Evolutionary conservation across 2,113 vertebrate species (phyloP).

Genomic region (Potamarius usumacintae): DNA sequence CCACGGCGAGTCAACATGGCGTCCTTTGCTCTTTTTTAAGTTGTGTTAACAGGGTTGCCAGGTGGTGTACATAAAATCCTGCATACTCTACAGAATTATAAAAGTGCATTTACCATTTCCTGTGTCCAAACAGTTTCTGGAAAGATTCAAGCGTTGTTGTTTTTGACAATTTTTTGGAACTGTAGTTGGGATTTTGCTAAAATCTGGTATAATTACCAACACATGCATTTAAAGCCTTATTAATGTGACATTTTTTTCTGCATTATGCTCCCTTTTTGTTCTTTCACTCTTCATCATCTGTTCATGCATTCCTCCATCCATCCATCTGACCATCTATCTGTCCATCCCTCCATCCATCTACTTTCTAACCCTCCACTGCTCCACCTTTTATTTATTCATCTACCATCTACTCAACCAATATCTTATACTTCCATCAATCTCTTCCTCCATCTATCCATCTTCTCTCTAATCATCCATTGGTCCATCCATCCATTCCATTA

Average conservation of each 20-base stretch:
- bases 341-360: background rate
- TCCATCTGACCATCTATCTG: background rate
- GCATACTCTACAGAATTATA: background rate
- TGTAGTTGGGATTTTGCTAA: too few species aligned
- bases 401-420: too few species aligned
- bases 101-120: too few species aligned
- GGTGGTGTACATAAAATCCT: background rate
- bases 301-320: background rate
- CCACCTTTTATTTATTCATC: background rate
- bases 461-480: too few species aligned
- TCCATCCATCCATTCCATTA: background rate
- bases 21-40: background rate
- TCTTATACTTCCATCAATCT: background rate
- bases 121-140: too few species aligned
- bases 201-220: too few species aligned
- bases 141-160: too few species aligned
- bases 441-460: background rate
- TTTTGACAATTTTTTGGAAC: too few species aligned
- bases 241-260: too few species aligned
- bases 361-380: background rate
- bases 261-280: too few species aligned
- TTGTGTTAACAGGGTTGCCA: background rate
- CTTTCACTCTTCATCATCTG: background rate
- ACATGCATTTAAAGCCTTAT: too few species aligned
- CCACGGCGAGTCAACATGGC: too few species aligned